Base-by-base conservation (phyloP, 2,113 vertebrate species). In the Elachura formosa region DNA sequence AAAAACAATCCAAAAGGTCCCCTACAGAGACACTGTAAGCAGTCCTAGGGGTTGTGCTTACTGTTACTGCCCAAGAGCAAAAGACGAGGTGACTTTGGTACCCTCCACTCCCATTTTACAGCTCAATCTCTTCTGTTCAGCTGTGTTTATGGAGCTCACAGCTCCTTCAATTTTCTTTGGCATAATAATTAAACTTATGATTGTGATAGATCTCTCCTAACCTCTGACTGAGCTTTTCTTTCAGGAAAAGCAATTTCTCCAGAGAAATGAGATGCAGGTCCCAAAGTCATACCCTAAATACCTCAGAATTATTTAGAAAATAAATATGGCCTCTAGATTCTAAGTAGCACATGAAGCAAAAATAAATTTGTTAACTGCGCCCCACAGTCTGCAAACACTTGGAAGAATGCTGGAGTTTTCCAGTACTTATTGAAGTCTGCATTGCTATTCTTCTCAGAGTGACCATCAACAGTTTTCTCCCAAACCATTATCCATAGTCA, bases 391-490 rank as follows among this genome's bases (percentile, higher is more conserved):
- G 74, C 11, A 87, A 73, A 41, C 17, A 1, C 14, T 73, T 48
- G 59, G 68, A 14, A 87, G 51, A 82, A 34, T 10, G 34, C 18
- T 51, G n/a, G 58, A 78, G 63, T 55, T 93, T 81, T 83, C 74
- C 31, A 91, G 61, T 3, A 84, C 41, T 64, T 85, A 84, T 25
- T 86, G 75, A 87, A 75, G 15, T 45, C 34, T 80, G 52, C 69
- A 73, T 66, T 14, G 29, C n/a, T 79, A 55, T 23, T 61, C 45
- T 28, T 62, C 36, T 82, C 94, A 83, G 92, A 89, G 46, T 14
- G 52, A 77, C 89, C 67, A 79, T 75, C 33, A 87, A n/a, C 43
- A 51, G 76, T 84, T 56, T 94, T 92, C 18, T 33, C 85, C 51
- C 34, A 69, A 89, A 91, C 10, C 55, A 12, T 48, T 62, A 40